Conservation (phyloP, 2,797 vertebrate genomes). For the Moxostoma hubbsi region DNA sequence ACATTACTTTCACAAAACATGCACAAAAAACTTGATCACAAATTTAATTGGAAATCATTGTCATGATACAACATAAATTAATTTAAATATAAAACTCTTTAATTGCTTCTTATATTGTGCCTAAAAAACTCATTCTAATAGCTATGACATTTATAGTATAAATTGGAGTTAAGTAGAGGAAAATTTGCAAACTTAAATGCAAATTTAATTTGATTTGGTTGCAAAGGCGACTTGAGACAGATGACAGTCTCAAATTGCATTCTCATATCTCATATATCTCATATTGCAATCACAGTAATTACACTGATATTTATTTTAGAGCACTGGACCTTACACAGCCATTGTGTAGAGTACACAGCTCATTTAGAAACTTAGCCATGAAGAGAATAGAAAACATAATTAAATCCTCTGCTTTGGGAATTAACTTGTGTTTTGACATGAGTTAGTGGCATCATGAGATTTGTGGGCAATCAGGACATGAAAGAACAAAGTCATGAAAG, state of each 20-base stretch:
- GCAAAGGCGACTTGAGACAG: not conserved
- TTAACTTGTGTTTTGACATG: conserved; percentile 52
- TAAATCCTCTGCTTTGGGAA: conserved; percentile 49
- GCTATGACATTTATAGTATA: too few species aligned
- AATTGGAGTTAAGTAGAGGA: too few species aligned
- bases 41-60: too few species aligned
- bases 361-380: conserved; percentile 54
- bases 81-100: too few species aligned
- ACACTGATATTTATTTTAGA: conserved; percentile 41
- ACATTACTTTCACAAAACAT: not conserved
- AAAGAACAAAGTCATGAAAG: not conserved
- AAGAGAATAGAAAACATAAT: conserved; percentile 59
- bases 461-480: conserved; percentile 34
- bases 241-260: not conserved
- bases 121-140: too few species aligned
- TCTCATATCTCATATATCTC: not conserved
- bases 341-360: conserved; percentile 49
- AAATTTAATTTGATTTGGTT: too few species aligned
- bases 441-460: conserved; percentile 46
- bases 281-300: conserved; percentile 30
- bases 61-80: too few species aligned
- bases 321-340: conserved; percentile 50
- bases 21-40: too few species aligned
- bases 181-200: too few species aligned
- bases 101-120: too few species aligned